Evolutionary conservation across 1,140 invertebrate genomes (phyloP).

Genomic region (Dolichoris vasculosae): DNA sequence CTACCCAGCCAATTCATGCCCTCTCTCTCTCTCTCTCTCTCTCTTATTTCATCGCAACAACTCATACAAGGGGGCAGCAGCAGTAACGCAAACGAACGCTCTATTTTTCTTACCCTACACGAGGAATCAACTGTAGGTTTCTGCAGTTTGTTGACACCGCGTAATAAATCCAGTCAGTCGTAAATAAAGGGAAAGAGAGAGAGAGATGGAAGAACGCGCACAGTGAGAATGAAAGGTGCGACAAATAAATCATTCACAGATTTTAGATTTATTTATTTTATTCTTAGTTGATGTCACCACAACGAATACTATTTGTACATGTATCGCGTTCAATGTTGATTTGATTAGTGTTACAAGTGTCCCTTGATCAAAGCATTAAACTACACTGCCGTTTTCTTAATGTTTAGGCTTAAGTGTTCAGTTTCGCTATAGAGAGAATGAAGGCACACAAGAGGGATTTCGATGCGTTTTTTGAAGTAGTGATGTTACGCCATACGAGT

Average conservation of each 20-base stretch:
- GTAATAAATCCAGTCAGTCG: conserved; percentile 42
- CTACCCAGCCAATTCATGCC: conserved; percentile 61
- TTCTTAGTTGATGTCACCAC: neutral
- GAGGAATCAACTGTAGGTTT: conserved; percentile 31
- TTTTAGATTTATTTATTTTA: neutral
- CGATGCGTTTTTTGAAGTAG: conserved; percentile 31
- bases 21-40: conserved; percentile 16
- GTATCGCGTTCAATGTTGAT: neutral
- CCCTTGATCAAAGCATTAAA: neutral
- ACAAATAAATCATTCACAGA: neutral
- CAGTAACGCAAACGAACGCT: neutral
- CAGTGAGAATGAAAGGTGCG: neutral
- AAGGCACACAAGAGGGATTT: conserved; percentile 14
- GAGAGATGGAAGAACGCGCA: neutral
- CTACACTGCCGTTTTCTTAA: neutral
- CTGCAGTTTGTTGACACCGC: conserved; percentile 33
- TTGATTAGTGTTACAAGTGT: neutral
- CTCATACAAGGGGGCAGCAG: conserved; percentile 7
- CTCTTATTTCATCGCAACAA: too few relatives aligned
- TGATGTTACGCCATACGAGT: conserved; percentile 1
- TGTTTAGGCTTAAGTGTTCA: neutral
- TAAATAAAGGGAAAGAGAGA: conserved; percentile 39
- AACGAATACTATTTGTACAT: neutral
- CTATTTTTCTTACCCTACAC: neutral
- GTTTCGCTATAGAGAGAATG: neutral